Evolutionary conservation across 2,797 vertebrate species (phyloP).

Genomic region (Periparus ater): DNA sequence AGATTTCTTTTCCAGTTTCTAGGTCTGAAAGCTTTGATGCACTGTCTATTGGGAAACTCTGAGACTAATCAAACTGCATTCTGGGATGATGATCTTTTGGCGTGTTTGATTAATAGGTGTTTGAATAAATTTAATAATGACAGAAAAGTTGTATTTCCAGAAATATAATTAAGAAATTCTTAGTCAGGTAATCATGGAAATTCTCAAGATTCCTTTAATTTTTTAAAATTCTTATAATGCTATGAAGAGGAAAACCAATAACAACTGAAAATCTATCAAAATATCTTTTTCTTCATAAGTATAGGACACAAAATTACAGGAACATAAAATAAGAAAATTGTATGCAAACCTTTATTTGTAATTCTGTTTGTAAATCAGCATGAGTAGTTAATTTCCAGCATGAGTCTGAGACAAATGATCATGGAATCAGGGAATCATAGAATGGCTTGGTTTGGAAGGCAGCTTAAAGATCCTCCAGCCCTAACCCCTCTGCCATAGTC

Average conservation of each 20-base stretch:
- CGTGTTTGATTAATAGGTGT: neutral
- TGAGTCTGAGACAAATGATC: neutral
- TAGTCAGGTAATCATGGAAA: neutral
- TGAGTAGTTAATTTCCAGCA: neutral
- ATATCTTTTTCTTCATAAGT: neutral
- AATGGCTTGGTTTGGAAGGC: neutral
- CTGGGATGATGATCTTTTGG: neutral
- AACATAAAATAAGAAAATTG: neutral
- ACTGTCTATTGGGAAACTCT: neutral
- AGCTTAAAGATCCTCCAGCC: neutral
- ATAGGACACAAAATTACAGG: neutral
- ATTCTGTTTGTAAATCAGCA: neutral
- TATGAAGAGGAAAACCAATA: neutral
- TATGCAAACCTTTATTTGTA: neutral
- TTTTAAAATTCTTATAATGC: neutral
- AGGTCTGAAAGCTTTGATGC: neutral
- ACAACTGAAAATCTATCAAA: neutral
- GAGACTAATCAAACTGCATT: neutral
- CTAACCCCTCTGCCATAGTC: rapidly evolving
- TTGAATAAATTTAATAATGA: neutral
- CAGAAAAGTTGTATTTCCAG: neutral
- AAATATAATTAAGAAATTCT: neutral
- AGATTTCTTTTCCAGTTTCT: neutral
- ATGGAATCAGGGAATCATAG: neutral
- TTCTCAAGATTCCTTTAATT: neutral